phyloP scores from a whole-genome alignment of 2,797 vertebrate genomes.

The Oreonectes daqikongensis region DNA sequence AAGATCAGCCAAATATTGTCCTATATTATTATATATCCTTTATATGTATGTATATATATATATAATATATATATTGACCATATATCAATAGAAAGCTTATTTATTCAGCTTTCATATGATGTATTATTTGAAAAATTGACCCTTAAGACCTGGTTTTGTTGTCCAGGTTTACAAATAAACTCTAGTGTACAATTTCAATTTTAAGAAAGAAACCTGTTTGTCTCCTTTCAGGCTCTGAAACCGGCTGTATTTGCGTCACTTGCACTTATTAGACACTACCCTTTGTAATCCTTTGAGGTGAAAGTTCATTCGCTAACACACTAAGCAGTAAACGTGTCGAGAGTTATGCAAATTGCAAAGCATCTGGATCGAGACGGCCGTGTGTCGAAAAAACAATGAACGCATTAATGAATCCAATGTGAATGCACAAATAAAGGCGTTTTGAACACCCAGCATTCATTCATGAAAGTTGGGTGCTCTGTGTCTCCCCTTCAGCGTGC shows the following conservation, averaged over 20 bases:
- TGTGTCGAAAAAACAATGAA: not conserved
- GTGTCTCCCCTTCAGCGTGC: conserved; percentile 7
- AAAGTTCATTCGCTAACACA: conserved; percentile 1
- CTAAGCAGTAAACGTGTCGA: not conserved
- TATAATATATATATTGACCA: no score
- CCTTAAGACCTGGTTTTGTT: no score
- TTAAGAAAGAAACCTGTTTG: not conserved
- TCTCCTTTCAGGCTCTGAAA: not conserved
- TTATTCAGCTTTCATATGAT: no score
- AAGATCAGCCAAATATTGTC: no score
- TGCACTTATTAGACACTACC: not conserved
- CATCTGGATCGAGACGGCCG: not conserved
- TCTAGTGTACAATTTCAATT: no score
- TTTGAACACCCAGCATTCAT: conserved; percentile 33
- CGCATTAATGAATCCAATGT: conserved; percentile 7
- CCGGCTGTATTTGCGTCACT: not conserved
- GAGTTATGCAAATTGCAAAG: not conserved
- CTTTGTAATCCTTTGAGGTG: not conserved
- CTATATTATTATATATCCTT: no score
- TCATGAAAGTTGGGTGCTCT: conserved; percentile 8
- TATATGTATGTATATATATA: no score
- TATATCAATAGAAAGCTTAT: no score
- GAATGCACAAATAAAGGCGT: conserved; percentile 25
- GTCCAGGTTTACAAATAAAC: no score
- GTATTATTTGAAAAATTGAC: no score